phyloP scores from a whole-genome alignment of 2,113 vertebrate genomes.

The Scartelaos histophorus region DNA sequence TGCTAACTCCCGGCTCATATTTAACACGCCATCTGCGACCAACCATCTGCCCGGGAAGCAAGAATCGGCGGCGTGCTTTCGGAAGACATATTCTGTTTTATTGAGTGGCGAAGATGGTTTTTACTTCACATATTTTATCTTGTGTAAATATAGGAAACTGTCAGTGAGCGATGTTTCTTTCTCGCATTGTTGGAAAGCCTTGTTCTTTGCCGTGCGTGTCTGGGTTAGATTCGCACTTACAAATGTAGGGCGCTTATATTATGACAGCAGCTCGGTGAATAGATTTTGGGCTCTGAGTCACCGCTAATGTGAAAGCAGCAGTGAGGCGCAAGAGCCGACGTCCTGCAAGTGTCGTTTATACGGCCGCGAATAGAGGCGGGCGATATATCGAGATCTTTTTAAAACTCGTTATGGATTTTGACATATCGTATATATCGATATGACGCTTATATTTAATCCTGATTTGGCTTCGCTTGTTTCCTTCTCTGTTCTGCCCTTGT shows the following conservation, averaged over 20 bases:
- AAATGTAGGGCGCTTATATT: neutral
- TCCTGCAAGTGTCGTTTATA: neutral
- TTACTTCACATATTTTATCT: constrained; percentile 16
- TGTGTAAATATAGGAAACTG: constrained; percentile 3
- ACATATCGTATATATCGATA: no score
- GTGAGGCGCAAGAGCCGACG: neutral
- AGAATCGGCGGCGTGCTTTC: neutral
- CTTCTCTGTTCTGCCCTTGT: no score
- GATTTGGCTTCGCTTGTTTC: no score
- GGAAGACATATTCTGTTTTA: constrained; percentile 7
- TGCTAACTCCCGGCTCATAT: constrained; percentile 1
- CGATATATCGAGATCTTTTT: no score
- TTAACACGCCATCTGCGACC: constrained; percentile 26
- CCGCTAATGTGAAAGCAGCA: neutral
- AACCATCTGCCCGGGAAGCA: constrained; percentile 10
- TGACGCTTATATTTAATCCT: no score
- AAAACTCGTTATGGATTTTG: no score
- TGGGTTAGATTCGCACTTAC: neutral
- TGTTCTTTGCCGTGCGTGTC: neutral
- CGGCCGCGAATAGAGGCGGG: no score
- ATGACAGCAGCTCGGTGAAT: constrained; percentile 1
- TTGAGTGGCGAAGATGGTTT: constrained; percentile 13
- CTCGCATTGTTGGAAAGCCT: neutral
- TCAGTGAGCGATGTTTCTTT: neutral
- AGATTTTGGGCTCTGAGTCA: neutral